phyloP scores from a whole-genome alignment of 2,888 invertebrate species.

The Steinernema scapterisci region DNA sequence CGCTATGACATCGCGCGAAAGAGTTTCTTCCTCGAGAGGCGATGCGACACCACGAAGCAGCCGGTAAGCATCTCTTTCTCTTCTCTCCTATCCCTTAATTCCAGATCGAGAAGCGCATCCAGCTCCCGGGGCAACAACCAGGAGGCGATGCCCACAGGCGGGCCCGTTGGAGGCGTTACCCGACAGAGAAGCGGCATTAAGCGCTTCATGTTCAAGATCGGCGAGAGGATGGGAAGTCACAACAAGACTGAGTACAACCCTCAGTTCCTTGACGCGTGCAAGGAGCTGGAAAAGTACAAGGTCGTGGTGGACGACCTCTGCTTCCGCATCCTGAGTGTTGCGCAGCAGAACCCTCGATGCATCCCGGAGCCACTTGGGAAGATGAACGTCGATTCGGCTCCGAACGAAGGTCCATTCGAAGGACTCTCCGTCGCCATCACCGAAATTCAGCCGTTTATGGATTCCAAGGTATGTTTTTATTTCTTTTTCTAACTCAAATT shows the following conservation, averaged over 20 bases:
- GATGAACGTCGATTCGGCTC: background rate
- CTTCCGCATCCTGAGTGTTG: background rate
- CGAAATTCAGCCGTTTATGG: background rate
- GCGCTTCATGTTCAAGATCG: slow-evolving; percentile 22
- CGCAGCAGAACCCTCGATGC: background rate
- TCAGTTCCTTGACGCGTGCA: slow-evolving; percentile 30
- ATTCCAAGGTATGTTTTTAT: background rate
- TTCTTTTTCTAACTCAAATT: too few species aligned
- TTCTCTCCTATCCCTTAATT: background rate
- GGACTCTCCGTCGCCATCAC: background rate
- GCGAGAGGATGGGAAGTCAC: slow-evolving; percentile 29
- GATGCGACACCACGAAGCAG: background rate
- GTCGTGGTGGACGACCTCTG: background rate
- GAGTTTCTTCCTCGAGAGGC: background rate
- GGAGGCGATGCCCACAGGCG: slow-evolving; percentile 13
- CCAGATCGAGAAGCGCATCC: background rate
- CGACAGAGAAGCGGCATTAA: background rate
- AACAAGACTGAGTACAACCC: slow-evolving; percentile 32
- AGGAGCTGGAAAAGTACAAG: slow-evolving; percentile 34
- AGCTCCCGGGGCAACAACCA: background rate
- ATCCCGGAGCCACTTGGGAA: background rate
- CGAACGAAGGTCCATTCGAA: slow-evolving; percentile 18
- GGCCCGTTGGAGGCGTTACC: background rate
- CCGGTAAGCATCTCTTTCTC: background rate
- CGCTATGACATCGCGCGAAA: background rate